phyloP scores from a whole-genome alignment of 1,140 invertebrate species.

The Cydia strobilella region DNA sequence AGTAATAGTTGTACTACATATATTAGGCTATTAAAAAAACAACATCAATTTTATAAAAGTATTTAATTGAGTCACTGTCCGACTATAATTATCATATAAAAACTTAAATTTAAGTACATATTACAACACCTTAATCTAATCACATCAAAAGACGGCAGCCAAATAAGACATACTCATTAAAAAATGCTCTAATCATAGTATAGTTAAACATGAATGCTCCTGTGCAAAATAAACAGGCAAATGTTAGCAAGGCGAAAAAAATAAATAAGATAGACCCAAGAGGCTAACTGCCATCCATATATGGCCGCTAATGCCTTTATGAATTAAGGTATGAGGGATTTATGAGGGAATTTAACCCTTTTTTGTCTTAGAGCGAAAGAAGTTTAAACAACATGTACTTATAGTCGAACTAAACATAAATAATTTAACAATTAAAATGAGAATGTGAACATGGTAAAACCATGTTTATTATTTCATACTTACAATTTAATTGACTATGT shows the following conservation, averaged over 20 bases:
- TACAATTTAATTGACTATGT: slow-evolving; percentile 18
- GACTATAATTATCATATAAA: neutral
- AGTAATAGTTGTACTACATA: too few species aligned
- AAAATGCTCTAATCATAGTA: slow-evolving; percentile 5
- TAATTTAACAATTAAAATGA: slow-evolving; percentile 56
- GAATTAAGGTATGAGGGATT: neutral
- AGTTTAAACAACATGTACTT: neutral
- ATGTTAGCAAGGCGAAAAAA: neutral
- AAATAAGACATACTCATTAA: neutral
- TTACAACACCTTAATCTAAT: neutral
- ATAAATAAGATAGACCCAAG: neutral
- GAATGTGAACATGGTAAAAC: neutral
- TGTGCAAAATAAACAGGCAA: neutral
- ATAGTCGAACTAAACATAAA: slow-evolving; percentile 42
- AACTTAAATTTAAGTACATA: neutral
- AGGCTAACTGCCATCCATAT: neutral
- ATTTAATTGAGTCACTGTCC: slow-evolving; percentile 18
- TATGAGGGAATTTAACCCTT: neutral
- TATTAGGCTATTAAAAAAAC: too few species aligned
- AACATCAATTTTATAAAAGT: slow-evolving; percentile 5
- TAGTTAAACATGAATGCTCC: neutral
- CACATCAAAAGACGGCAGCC: neutral
- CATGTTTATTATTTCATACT: neutral
- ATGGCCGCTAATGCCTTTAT: neutral
- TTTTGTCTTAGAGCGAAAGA: neutral